phyloP scores from a whole-genome alignment of 2,113 vertebrate genomes.

The Typhlomys cinereus region DNA sequence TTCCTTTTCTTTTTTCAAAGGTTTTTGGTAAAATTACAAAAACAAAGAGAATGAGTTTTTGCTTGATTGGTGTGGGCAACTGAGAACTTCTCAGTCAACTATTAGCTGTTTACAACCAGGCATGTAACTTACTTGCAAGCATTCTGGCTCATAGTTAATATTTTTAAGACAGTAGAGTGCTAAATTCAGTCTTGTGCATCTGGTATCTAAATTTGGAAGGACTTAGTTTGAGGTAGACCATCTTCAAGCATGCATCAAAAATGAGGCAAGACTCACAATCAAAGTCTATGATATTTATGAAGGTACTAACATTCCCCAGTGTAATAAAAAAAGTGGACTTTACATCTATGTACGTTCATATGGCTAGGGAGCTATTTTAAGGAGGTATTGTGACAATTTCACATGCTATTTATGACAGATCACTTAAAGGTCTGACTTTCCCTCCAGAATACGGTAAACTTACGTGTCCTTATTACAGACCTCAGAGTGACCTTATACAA shows the following conservation, averaged over 20 bases:
- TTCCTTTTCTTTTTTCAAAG: background rate
- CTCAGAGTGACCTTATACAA: slow-evolving; percentile 2
- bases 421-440: slow-evolving; percentile 14
- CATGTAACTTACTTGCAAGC: background rate
- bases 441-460: slow-evolving; percentile 24
- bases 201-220: background rate
- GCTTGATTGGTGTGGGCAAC: background rate
- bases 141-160: background rate
- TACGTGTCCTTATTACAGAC: background rate
- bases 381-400: background rate
- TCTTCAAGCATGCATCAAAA: background rate
- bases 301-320: background rate
- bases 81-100: background rate
- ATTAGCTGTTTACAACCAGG: background rate
- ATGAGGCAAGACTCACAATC: background rate
- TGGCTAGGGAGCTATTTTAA: background rate
- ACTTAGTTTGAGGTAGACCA: background rate
- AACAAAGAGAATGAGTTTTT: background rate
- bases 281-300: background rate
- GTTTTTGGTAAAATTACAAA: slow-evolving; percentile 26
- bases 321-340: slow-evolving; percentile 16
- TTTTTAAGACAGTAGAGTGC: background rate
- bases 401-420: background rate
- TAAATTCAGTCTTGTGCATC: background rate
- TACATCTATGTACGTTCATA: background rate